Evolutionary conservation across 92 coral and sea anemone genomes (phyloP), one percentile per base, ranked within the genome.

Genomic region (Phenganax marumi): DNA sequence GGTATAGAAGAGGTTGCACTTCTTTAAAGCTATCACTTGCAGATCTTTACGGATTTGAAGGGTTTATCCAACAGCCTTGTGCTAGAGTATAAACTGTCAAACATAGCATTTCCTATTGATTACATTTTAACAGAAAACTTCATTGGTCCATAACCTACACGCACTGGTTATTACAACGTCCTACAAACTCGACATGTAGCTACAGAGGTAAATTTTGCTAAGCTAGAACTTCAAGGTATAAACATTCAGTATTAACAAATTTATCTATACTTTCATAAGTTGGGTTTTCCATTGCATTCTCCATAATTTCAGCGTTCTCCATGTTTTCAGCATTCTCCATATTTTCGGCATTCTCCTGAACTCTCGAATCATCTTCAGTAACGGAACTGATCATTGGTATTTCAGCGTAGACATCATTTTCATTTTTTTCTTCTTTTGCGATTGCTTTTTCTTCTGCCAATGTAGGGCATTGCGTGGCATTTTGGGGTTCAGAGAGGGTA

Each of bases 161-260:
- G 5, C 43, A 5, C 43, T 33, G 3, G 43, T 33, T 5, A 33
- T 33, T 33, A 33, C 43, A 1, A 33, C 43, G 43, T 33, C 5
- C 65, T 16, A 56, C 62, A 56, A 56, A 56, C n/a, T 58, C 16
- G 19, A 58, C 19, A 7, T 23, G 65, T 8, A 9, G 5, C 3
- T 9, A 12, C 19, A 7, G 23, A 18, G n/a, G 46, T 18, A 17
- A 5, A n/a, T 55, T 13, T 52, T 74, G 16, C 17, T 53, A 76
- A 17, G 81, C 68, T 6, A 76, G 52, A 11, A 76, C 81, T 57
- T 76, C 81, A 54, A 76, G 52, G 25, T 76, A 76, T 21, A 76
- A 7, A 43, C 23, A 21, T 22, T 76, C 68, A 14, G 68, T 66
- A 76, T 76, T 50, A 1, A 13, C 23, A 26, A 5, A 54, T 23